Percentiles rank a stretch among this genome's conserved stretches.
phyloP scores from a whole-genome alignment of 2,888 invertebrate genomes.

The Saturnia pavonia region DNA sequence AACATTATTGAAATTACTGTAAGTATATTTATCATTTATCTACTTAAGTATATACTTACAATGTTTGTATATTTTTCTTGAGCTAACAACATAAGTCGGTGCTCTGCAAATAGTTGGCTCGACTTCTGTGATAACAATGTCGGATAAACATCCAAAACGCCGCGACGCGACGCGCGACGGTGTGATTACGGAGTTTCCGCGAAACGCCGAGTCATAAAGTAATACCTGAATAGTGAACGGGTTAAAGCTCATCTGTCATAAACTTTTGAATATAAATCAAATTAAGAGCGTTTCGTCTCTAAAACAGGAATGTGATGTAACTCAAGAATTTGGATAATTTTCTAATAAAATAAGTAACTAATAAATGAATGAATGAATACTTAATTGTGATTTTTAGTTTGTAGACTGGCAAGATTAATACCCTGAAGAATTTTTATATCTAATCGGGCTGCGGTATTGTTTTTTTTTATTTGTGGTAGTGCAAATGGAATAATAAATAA shows the following conservation, averaged over 20 bases:
- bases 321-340: background rate
- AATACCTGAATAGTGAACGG: background rate
- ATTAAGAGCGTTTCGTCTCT: background rate
- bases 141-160: background rate
- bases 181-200: conserved; percentile 4
- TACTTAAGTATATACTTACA: background rate
- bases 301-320: background rate
- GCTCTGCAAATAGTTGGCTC: conserved; percentile 5
- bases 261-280: background rate
- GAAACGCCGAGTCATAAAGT: background rate
- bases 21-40: background rate
- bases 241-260: background rate
- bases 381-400: background rate
- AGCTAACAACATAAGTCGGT: conserved; percentile 3
- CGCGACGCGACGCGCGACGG: no score
- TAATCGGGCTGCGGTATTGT: no score
- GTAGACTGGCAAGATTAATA: no score
- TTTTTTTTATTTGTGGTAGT: no score
- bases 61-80: background rate
- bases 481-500: no score
- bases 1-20: background rate
- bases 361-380: background rate
- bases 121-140: conserved; percentile 3
- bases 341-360: background rate
- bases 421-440: no score